Evolutionary conservation across 2,113 vertebrate species (phyloP).

Genomic region (Pteropus alecto): DNA sequence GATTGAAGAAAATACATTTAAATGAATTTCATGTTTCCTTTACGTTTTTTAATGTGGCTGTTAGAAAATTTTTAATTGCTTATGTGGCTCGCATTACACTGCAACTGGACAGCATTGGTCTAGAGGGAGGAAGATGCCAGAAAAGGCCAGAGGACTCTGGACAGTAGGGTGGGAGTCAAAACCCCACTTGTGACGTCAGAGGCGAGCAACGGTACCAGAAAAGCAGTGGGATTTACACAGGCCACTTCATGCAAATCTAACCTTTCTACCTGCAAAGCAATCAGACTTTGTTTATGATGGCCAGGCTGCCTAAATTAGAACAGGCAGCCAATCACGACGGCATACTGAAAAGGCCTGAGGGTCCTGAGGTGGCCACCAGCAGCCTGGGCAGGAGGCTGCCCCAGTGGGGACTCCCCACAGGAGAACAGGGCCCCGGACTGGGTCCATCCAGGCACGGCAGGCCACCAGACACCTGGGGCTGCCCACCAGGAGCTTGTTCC

Average conservation of each 20-base stretch:
- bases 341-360: slow-evolving; percentile 34
- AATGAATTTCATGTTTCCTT: neutral
- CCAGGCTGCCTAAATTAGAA: slow-evolving; percentile 2
- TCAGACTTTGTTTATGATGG: slow-evolving; percentile 42
- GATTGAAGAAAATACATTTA: neutral
- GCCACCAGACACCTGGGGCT: neutral
- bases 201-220: slow-evolving; percentile 36
- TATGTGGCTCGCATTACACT: neutral
- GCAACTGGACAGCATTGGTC: fast-evolving
- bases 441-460: neutral
- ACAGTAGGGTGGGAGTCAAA: neutral
- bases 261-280: slow-evolving; percentile 67
- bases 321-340: neutral
- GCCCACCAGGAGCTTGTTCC: neutral
- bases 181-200: neutral
- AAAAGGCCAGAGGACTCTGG: neutral
- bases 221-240: slow-evolving; percentile 64
- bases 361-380: neutral
- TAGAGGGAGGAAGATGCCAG: neutral
- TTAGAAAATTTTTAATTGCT: neutral
- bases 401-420: neutral
- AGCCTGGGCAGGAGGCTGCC: neutral
- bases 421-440: neutral
- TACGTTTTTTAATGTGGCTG: neutral
- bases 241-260: slow-evolving; percentile 71